phyloP scores from a whole-genome alignment of 1,140 invertebrate species.

The Asbolus verrucosus region DNA sequence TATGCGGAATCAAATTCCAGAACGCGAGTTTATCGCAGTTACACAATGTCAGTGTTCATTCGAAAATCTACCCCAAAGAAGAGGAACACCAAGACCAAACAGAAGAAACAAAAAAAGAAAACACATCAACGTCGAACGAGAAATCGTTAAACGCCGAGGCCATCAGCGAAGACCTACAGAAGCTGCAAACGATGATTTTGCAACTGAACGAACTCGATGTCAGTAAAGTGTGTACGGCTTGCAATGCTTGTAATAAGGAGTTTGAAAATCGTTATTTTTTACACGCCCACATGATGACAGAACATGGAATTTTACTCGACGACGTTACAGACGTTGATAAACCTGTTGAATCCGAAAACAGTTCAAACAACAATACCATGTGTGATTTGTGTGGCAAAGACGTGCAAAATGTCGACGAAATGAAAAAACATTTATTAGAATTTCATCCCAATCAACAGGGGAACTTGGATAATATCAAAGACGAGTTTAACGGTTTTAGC shows the following conservation, averaged over 20 bases:
- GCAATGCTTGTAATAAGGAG: constrained; percentile 72
- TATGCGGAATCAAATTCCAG: constrained; percentile 64
- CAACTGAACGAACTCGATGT: constrained; percentile 84
- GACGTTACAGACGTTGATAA: constrained; percentile 60
- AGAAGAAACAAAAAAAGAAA: constrained; percentile 49
- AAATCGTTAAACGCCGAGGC: constrained; percentile 67
- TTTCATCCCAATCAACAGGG: constrained; percentile 65
- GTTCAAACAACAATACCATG: constrained; percentile 60
- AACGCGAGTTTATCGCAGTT: constrained; percentile 66
- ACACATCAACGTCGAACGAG: constrained; percentile 62
- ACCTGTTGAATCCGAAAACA: constrained; percentile 59
- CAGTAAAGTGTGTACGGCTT: constrained; percentile 70
- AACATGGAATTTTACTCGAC: constrained; percentile 68
- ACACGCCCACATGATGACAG: constrained; percentile 72
- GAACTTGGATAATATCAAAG: constrained; percentile 50
- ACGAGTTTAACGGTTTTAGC: constrained; percentile 53
- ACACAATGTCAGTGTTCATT: constrained; percentile 65
- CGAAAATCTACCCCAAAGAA: constrained; percentile 54
- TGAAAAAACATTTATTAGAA: constrained; percentile 72
- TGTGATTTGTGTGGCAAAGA: constrained; percentile 73
- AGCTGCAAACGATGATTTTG: constrained; percentile 91
- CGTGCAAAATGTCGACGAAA: constrained; percentile 67
- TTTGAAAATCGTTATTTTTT: constrained; percentile 72
- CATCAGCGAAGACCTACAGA: constrained; percentile 84
- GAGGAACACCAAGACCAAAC: constrained; percentile 33